These are phyloP conservation scores for Pristis pectinata DNA, from an alignment of 2,797 vertebrate species.

Conservation along the genomic window DNA sequence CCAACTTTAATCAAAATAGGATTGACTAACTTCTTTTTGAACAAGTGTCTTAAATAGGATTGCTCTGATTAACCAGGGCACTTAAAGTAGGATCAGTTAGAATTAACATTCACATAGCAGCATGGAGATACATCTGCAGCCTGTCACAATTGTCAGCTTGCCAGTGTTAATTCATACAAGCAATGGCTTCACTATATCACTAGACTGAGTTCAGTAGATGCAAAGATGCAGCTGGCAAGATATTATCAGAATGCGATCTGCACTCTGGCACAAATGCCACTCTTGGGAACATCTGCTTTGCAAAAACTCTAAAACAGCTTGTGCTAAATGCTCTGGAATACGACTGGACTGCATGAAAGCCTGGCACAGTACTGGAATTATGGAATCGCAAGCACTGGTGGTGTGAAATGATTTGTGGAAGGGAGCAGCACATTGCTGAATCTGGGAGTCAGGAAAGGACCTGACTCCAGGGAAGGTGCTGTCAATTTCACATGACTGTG, in stretches of 20 bases:
- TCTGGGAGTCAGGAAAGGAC: not conserved
- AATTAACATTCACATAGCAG: not conserved
- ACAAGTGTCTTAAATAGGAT: not conserved
- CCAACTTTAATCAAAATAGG: not conserved
- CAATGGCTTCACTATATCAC: not conserved
- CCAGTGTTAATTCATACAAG: not conserved
- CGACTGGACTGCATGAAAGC: not conserved
- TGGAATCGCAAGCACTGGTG: too few species aligned
- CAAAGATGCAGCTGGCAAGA: not conserved
- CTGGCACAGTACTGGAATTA: not conserved
- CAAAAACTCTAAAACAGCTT: not conserved
- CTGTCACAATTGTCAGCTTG: slow-evolving; percentile 12
- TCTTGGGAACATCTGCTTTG: not conserved
- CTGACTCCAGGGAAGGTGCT: not conserved
- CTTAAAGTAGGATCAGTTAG: not conserved
- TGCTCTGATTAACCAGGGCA: not conserved
- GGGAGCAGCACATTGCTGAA: not conserved
- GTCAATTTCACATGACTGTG: not conserved
- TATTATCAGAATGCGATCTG: not conserved
- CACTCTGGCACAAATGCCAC: not conserved
- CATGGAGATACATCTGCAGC: not conserved
- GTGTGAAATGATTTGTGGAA: not conserved
- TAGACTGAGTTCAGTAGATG: not conserved
- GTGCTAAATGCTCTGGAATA: not conserved
- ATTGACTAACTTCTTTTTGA: not conserved